A percentile compares a stretch with the other conserved stretches of the same genome.
These are phyloP conservation scores for Orcinus orca DNA, from an alignment of 2,113 vertebrate species.

Conservation along the genomic window DNA sequence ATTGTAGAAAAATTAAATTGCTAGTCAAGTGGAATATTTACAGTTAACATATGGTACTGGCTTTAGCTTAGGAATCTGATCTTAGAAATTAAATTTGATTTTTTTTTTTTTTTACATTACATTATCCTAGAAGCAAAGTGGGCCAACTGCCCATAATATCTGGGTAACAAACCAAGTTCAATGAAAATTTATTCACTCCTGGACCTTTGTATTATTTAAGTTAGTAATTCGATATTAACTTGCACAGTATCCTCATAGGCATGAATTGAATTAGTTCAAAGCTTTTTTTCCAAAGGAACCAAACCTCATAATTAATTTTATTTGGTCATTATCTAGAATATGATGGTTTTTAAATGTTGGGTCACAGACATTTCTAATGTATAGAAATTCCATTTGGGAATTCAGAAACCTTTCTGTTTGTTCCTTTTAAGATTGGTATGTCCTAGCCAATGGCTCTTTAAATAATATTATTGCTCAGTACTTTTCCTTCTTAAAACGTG, in stretches of 20 bases:
- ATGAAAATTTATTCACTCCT: constrained; percentile 40
- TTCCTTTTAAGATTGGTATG: neutral
- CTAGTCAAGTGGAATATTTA: constrained; percentile 38
- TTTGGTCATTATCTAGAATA: neutral
- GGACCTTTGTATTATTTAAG: neutral
- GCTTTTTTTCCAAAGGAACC: constrained; percentile 9
- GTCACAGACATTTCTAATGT: neutral
- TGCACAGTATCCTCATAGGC: neutral
- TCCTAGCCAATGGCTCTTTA: neutral
- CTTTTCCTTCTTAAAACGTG: constrained; percentile 8
- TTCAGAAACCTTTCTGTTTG: neutral
- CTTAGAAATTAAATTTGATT: neutral
- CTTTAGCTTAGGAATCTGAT: constrained; percentile 9
- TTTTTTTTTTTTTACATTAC: neutral
- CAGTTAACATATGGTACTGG: neutral
- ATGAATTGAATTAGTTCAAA: constrained; percentile 20
- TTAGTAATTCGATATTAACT: constrained; percentile 30
- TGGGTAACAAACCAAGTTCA: constrained; percentile 18
- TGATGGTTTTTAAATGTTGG: neutral
- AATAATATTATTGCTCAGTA: neutral
- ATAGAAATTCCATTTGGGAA: neutral
- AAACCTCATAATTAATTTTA: constrained; percentile 40
- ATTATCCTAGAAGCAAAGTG: constrained; percentile 26
- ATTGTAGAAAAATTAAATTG: neutral
- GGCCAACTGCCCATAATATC: neutral